Conservation (phyloP, 2,888 invertebrate species). For the Cantharis rufa region DNA sequence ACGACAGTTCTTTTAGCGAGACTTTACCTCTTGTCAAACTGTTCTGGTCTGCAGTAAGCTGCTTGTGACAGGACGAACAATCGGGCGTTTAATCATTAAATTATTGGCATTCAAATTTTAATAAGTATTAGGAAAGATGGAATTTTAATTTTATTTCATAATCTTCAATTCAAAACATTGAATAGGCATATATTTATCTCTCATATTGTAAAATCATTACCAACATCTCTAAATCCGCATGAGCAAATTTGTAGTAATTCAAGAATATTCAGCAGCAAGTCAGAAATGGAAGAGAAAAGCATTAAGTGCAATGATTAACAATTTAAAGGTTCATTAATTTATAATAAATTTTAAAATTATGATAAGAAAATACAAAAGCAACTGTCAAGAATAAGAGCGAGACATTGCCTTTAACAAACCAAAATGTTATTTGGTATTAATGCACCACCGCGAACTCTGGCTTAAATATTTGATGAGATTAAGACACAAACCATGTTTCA, state of each 20-base stretch:
- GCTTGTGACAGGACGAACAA: background rate
- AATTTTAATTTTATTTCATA: background rate
- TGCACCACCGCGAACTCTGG: slow-evolving; percentile 39
- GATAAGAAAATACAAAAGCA: slow-evolving; percentile 19
- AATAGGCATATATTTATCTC: too few relatives aligned
- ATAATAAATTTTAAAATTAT: slow-evolving; percentile 21
- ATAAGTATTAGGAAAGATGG: background rate
- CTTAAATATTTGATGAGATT: slow-evolving; percentile 55
- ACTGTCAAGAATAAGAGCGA: slow-evolving; percentile 21
- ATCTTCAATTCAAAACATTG: too few relatives aligned
- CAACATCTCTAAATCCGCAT: background rate
- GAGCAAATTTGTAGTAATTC: background rate
- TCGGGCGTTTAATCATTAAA: background rate
- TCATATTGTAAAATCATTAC: background rate
- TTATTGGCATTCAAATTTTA: background rate
- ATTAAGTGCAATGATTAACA: background rate
- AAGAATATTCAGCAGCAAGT: background rate
- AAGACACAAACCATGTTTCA: slow-evolving; percentile 56
- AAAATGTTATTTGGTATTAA: slow-evolving; percentile 39
- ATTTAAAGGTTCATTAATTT: slow-evolving; percentile 11
- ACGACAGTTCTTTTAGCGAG: background rate
- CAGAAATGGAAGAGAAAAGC: background rate
- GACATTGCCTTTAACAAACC: slow-evolving; percentile 35
- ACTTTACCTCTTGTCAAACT: background rate
- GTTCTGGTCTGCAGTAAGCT: background rate